Base-by-base conservation (phyloP, 2,888 invertebrate species). In the Seira ritae region DNA sequence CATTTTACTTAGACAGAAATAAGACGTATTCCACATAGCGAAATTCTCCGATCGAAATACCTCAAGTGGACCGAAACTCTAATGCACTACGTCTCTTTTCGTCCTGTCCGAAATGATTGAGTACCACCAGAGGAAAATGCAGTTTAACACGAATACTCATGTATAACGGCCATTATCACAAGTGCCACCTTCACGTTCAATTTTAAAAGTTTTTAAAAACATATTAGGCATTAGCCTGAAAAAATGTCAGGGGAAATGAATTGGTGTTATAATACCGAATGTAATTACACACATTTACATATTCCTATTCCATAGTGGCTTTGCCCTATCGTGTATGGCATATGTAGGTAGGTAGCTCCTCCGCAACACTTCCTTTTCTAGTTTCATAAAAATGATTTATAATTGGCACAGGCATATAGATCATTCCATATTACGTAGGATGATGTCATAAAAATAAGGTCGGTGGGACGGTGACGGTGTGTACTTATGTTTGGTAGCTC, bases 401-500 rank as follows among this genome's bases (percentile, higher is more conserved):
- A 60, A 60, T 60, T 60, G 60, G 17, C 60, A 60, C 12, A 60
- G 60, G 60, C 60, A n/a, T 60, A 60, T 60, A 60, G 60, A 10
- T 60, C 60, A 60, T 17, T 60, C n/a, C 17, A 17, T 60, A 60
- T n/a, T 15, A 60, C 60, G 60, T 60, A n/a, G 60, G 60, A 6
- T 60, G 60, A 60, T 60, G 60, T 10, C 60, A 60, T 60, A 60
- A 60, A 60, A 60, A 60, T 60, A 60, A 60, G 60, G 60, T 60
- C 60, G 8, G 60, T 60, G 60, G 60, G 60, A 10, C 60, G 60
- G 60, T 15, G n/a, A n/a, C n/a, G n/a, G n/a, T n/a, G n/a, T n/a
- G n/a, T n/a, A n/a, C n/a, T n/a, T 12, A 42, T 42, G 42, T 42
- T 8, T 42, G 42, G n/a, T n/a, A n/a, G n/a, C n/a, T n/a, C n/a